phyloP scores from a whole-genome alignment of 2,888 invertebrate genomes.

The Drosophila antonietae region DNA sequence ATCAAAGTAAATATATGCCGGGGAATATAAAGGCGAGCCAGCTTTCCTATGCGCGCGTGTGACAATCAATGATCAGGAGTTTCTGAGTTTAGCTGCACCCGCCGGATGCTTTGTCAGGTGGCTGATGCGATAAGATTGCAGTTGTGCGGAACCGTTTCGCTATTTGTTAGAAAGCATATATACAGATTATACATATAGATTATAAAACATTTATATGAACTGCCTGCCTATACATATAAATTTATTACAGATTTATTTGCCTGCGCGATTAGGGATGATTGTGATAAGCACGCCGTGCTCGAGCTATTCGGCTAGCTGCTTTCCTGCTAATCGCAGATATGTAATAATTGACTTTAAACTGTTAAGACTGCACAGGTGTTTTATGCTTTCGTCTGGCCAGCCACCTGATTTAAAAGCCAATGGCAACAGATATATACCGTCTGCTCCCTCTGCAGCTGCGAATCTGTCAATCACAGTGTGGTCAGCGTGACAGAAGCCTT shows the following conservation, averaged over 20 bases:
- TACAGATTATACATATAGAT: constrained; percentile 18
- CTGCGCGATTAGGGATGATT: constrained; percentile 42
- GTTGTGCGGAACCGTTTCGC: constrained; percentile 27
- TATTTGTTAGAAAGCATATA: constrained; percentile 25
- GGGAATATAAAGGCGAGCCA: not conserved
- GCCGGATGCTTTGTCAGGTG: constrained; percentile 56
- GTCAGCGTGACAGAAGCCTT: not conserved
- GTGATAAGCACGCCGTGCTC: constrained; percentile 37
- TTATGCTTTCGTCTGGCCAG: constrained; percentile 11
- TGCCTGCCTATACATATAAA: constrained; percentile 14
- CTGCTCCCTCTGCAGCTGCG: constrained; percentile 3
- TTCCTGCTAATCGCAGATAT: constrained; percentile 45
- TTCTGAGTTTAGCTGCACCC: constrained; percentile 41
- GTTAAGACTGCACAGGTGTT: constrained; percentile 31
- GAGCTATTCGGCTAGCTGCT: constrained; percentile 25
- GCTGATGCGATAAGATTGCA: constrained; percentile 55
- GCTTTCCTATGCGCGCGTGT: not conserved
- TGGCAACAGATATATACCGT: constrained; percentile 1
- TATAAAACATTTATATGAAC: constrained; percentile 12
- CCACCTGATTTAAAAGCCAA: constrained; percentile 21
- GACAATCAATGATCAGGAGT: not conserved
- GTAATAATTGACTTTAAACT: constrained; percentile 34
- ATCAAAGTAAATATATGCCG: not conserved
- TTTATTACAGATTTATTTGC: constrained; percentile 55
- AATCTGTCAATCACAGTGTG: constrained; percentile 11